These are phyloP conservation scores for Timema cristinae DNA, from an alignment of 2,888 invertebrate genomes.

Conservation along the genomic window DNA sequence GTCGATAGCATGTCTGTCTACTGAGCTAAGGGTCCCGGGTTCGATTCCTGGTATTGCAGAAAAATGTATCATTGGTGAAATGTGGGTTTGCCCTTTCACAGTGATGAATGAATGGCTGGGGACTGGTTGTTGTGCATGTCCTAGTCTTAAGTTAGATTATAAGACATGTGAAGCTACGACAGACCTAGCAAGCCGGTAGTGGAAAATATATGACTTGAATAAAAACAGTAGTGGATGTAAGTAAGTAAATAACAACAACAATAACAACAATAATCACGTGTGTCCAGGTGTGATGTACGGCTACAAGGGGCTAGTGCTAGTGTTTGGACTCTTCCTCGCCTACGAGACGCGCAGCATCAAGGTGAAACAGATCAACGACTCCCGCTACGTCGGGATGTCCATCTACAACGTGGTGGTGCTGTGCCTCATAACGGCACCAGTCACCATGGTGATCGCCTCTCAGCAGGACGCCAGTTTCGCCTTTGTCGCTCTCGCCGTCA, in stretches of 20 bases:
- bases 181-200: no score
- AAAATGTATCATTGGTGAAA: no score
- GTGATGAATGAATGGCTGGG: background rate
- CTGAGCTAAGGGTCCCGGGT: no score
- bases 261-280: background rate
- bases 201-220: no score
- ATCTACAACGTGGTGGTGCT: slow-evolving; percentile 99
- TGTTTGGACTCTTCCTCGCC: slow-evolving; percentile 95
- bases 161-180: no score
- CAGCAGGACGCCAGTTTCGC: slow-evolving; percentile 98
- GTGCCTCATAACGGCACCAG: slow-evolving; percentile 96
- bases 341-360: slow-evolving; percentile 98
- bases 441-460: slow-evolving; percentile 93
- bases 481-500: slow-evolving; percentile 92
- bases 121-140: no score
- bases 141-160: no score
- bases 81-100: background rate
- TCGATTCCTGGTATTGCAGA: no score
- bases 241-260: background rate
- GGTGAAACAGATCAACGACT: slow-evolving; percentile 96
- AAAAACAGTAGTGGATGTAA: no score
- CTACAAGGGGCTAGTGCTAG: slow-evolving; percentile 93
- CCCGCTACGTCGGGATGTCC: slow-evolving; percentile 97
- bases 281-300: slow-evolving; percentile 87
- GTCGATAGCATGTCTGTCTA: no score